Evolutionary conservation across 2,113 vertebrate species (phyloP), one percentile per base, ranked within the genome.

Genomic region (Pungitius pungitius): DNA sequence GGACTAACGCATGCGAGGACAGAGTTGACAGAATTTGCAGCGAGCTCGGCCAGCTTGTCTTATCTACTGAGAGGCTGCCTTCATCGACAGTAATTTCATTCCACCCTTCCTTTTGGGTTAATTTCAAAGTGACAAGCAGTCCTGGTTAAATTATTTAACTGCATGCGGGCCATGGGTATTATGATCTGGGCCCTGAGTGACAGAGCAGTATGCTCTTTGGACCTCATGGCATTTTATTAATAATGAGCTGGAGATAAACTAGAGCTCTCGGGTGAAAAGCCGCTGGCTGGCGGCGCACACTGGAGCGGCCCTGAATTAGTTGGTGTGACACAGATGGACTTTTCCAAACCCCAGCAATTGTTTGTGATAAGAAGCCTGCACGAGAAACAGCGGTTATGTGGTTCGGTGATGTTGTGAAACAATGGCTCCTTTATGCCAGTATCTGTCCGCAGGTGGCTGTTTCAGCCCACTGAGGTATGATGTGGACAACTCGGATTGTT

Each of bases 81-180:
- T 57, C 45, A 58, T 55, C 45, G 42, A 63, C 66, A 58, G 18
- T 55, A 35, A 30, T 72, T 68, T 71, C 66, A 57, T 55, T 51
- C 20, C 47, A n/a, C 82, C 20, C 6, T 35, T 35, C 33, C 5
- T 70, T 73, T 49, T 79, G 67, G 49, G 60, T 80, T 71, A 57
- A 67, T 90, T 79, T 72, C 49, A 80, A 77, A 78, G 52, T 74
- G 80, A 80, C 84, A 71, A 52, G 37, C 63, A 55, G 83, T 84
- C 77, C 71, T 82, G 77, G 56, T 47, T 90, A 62, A 91, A 93
- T 91, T 80, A 91, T 92, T 91, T 74, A 92, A 85, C 63, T 69
- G 40, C 72, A 69, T 42, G 35, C 61, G 71, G 70, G 71, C 73
- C 77, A 61, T 81, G 81, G 83, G 77, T 85, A 83, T 88, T 88